A percentile compares a stretch with the other conserved stretches of the same genome.
phyloP scores from a whole-genome alignment of 2,113 vertebrate genomes.

The Hydrolagus affinis region DNA sequence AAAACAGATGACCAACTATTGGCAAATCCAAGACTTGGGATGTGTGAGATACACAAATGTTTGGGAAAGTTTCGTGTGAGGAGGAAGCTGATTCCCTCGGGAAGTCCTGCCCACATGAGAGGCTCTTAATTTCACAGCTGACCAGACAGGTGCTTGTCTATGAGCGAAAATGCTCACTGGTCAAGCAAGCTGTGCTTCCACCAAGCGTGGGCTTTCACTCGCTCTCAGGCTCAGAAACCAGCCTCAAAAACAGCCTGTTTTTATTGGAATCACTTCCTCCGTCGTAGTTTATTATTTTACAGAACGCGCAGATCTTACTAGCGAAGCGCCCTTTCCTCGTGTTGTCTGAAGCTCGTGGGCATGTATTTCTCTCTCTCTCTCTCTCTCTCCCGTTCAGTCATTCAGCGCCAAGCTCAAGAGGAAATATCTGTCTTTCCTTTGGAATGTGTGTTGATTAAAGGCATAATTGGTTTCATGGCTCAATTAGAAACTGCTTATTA shows the following conservation, averaged over 20 bases:
- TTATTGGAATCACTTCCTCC: conserved; percentile 3
- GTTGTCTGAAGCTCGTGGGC: too few species aligned
- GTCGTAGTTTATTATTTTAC: conserved; percentile 22
- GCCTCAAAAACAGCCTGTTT: background rate
- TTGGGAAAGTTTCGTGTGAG: background rate
- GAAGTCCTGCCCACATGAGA: background rate
- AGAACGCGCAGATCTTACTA: background rate
- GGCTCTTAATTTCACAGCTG: background rate
- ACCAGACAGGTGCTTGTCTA: background rate
- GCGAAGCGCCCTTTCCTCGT: background rate
- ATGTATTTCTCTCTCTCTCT: too few species aligned
- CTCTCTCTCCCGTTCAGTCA: too few species aligned
- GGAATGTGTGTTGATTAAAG: background rate
- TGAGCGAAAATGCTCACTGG: too few species aligned
- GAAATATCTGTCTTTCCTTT: background rate
- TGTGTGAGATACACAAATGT: conserved; percentile 12
- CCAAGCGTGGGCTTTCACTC: background rate
- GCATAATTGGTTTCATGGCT: background rate
- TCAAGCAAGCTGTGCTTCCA: background rate
- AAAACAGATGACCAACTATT: background rate
- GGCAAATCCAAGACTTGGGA: background rate
- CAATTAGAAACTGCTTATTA: background rate
- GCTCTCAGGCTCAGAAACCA: background rate
- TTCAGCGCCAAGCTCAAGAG: background rate
- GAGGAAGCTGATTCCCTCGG: background rate